Evolutionary conservation across 2,888 invertebrate species (phyloP), one percentile per base, ranked within the genome.

Genomic region (Digitonthophagus gazella): DNA sequence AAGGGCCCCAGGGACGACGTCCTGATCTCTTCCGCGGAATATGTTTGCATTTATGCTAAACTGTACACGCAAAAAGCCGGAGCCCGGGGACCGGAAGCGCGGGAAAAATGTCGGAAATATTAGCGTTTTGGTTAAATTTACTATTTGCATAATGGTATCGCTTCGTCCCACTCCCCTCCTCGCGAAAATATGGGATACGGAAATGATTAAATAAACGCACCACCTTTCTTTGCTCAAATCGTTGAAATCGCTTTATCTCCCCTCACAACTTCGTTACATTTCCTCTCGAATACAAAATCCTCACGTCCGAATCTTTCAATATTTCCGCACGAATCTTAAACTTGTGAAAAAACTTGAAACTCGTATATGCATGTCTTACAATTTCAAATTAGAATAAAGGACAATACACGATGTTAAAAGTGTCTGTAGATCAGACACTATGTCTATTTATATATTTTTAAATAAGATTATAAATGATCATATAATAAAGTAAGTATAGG

Each of bases 191-290:
- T 61, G 61, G 11, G 61, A 61, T 19, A 18, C 18, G 61, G 61
- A 61, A 61, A 61, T 61, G 61, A 61, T 61, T 61, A 61, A 61
- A 61, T 61, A 61, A 61, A 20, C 61, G 61, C 61, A 61, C 61
- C 61, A 19, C 20, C 19, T 20, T 61, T 61, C 18, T 61, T 61
- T 61, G 20, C 20, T 61, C 61, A 20, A 61, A 61, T 61, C 61
- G 20, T 61, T 61, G 19, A 19, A 61, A 61, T 61, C 61, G 61
- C 61, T 61, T 61, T 61, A 61, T 61, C 61, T 20, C n/a, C 61
- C 61, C 28, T 44, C 28, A 8, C 28, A 44, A 44, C 28, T 44
- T 44, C 28, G 28, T 44, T 44, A 44, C 28, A 44, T 44, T 44
- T 11, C 28, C 11, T 11, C 6, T 11, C 28, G 28, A 44, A 44